Evolutionary conservation across 2,888 invertebrate genomes (phyloP).

Genomic region (Liodrosophila aerea): DNA sequence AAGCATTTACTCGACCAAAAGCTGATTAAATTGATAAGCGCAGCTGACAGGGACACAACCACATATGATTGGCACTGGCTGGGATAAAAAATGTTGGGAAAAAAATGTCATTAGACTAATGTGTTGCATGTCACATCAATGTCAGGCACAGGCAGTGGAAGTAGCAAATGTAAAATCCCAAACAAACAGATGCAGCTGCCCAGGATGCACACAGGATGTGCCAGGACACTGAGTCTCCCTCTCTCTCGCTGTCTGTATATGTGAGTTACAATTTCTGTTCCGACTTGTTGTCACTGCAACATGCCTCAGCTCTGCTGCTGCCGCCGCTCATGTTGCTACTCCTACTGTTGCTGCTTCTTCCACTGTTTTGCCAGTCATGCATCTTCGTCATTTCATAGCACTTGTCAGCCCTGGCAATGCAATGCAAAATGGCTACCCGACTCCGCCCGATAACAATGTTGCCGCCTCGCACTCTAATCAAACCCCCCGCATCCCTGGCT

Average conservation of each 20-base stretch:
- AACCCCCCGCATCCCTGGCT: neutral
- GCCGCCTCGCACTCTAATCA: neutral
- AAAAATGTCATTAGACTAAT: slow-evolving; percentile 73
- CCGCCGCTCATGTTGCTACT: no score
- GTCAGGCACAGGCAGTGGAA: slow-evolving; percentile 55
- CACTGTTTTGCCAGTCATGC: slow-evolving; percentile 48
- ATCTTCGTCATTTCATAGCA: slow-evolving; percentile 73
- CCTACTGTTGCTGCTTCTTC: neutral
- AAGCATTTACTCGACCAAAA: slow-evolving; percentile 17
- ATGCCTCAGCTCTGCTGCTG: slow-evolving; percentile 27
- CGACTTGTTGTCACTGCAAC: slow-evolving; percentile 65
- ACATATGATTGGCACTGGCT: slow-evolving; percentile 30
- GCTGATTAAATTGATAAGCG: slow-evolving; percentile 49
- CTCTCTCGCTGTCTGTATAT: slow-evolving; percentile 25
- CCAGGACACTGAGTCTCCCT: slow-evolving; percentile 15
- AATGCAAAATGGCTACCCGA: slow-evolving; percentile 55
- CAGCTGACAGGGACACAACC: slow-evolving; percentile 33
- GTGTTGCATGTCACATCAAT: slow-evolving; percentile 75
- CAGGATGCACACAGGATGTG: slow-evolving; percentile 26
- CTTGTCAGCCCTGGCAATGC: slow-evolving; percentile 62
- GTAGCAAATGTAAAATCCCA: slow-evolving; percentile 65
- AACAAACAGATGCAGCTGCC: slow-evolving; percentile 63
- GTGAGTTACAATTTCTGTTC: slow-evolving; percentile 43
- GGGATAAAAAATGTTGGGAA: neutral
- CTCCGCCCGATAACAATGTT: slow-evolving; percentile 22